Base-by-base conservation (phyloP, 2,113 vertebrate genomes). In the Amazona guildingii region DNA sequence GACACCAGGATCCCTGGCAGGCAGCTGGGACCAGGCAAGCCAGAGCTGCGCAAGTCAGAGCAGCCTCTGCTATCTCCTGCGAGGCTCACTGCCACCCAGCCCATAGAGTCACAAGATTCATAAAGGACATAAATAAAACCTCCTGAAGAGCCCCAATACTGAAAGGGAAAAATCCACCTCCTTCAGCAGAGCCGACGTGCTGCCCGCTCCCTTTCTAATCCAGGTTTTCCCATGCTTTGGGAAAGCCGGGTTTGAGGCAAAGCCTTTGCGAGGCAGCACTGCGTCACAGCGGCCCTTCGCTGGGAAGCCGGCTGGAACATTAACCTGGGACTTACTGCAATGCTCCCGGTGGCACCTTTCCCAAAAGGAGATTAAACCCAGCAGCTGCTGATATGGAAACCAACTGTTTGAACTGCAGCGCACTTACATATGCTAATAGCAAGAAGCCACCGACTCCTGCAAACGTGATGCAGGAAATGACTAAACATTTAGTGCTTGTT, bases 381-480 rank as follows among this genome's bases (percentile, higher is more conserved):
- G 95, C 95, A 96, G 95, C 97, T 95, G 97, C 98, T 96, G 97
- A 88, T 94, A 96, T 64, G 97, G 98, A 97, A 97, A 96, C 97
- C 62, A 44, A 95, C 74, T 88, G 97, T 86, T 69, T 94, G 96
- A 97, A 94, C 95, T 46, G 59, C 96, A 84, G 82, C 68, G 96
- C 90, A 83, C 95, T 97, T 86, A 90, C 97, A 95, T 92, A 93
- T 77, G 97, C 84, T 90, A 83, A 96, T 89, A 55, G 92, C 51
- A 54, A 39, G 23, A 61, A 87, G 95, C 72, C 89, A 82, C 80
- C 83, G 87, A 44, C 93, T 69, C 90, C 96, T 94, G 93, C 92
- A 94, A 97, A 97, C 91, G 92, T 97, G 98, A 91, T 89, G 96
- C 98, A 98, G 98, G 97, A 98, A 98, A 96, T 98, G 97, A 98